Evolutionary conservation across 2,888 invertebrate genomes (phyloP).

Genomic region (Scaptomyza polygonia): DNA sequence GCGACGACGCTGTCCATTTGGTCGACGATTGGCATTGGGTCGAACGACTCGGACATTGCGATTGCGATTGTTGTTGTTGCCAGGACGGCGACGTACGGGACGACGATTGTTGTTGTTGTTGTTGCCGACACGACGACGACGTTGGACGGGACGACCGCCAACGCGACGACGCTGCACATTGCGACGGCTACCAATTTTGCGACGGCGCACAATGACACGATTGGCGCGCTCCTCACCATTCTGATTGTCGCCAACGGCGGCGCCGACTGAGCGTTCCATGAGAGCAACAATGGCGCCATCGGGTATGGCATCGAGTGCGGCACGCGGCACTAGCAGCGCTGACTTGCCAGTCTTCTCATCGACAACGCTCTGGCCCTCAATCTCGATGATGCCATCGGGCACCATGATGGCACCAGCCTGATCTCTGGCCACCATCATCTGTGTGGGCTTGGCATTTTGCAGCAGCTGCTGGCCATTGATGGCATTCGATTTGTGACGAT

Average conservation of each 20-base stretch:
- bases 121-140: constrained; percentile 42
- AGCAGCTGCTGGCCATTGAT: constrained; percentile 43
- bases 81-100: constrained; percentile 28
- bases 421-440: constrained; percentile 75
- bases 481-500: constrained; percentile 22
- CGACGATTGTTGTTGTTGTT: constrained; percentile 50
- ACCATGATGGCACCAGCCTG: constrained; percentile 81
- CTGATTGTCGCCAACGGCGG: constrained; percentile 14
- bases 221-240: constrained; percentile 75
- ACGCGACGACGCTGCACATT: constrained; percentile 63
- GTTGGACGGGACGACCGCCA: constrained; percentile 40
- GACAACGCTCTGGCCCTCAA: constrained; percentile 78
- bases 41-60: constrained; percentile 61
- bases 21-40: constrained; percentile 53
- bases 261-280: constrained; percentile 59
- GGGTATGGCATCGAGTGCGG: constrained; percentile 78
- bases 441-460: constrained; percentile 66
- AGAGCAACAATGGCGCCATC: constrained; percentile 81
- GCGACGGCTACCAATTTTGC: constrained; percentile 62
- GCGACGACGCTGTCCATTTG: constrained; percentile 60
- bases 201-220: constrained; percentile 75
- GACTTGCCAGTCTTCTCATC: constrained; percentile 81
- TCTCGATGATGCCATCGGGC: constrained; percentile 78
- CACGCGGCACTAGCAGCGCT: constrained; percentile 77
- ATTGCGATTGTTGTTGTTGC: constrained; percentile 40